Conservation (phyloP, 1,140 invertebrate genomes). For the Lepeophtheirus salmonis region DNA sequence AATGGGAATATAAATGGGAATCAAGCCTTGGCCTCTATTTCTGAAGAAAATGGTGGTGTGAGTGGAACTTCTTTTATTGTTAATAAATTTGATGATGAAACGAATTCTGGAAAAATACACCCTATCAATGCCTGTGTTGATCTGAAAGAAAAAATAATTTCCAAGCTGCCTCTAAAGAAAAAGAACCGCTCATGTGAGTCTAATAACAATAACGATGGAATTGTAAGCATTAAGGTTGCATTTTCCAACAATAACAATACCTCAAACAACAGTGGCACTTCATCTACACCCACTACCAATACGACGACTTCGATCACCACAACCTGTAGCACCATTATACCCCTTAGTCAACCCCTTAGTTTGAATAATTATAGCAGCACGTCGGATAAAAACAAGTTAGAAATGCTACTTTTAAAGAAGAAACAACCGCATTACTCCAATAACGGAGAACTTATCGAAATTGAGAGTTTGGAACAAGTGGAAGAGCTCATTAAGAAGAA, state of each 20-base stretch:
- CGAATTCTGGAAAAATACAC: not conserved
- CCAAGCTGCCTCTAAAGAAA: not conserved
- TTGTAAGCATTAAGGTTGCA: not conserved
- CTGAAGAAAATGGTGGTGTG: not conserved
- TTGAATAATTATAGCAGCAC: not conserved
- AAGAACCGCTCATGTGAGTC: not conserved
- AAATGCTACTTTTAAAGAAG: not conserved
- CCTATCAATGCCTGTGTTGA: not conserved
- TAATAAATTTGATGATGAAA: too few relatives aligned
- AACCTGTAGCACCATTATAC: not conserved
- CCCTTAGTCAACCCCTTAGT: not conserved
- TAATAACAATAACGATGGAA: constrained; percentile 1
- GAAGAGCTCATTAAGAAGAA: constrained; percentile 5
- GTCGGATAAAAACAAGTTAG: not conserved
- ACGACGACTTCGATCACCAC: not conserved
- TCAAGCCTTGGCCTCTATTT: not conserved
- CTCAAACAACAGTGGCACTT: too few relatives aligned
- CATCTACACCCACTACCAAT: too few relatives aligned
- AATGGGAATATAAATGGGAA: too few relatives aligned
- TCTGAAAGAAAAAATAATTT: not conserved
- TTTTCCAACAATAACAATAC: not conserved
- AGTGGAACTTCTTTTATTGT: too few relatives aligned
- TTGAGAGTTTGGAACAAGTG: constrained; percentile 5
- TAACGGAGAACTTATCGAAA: not conserved
- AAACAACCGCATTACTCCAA: not conserved